These are phyloP conservation scores for Pegoplata infirma DNA, from an alignment of 2,888 invertebrate genomes.

Conservation along the genomic window DNA sequence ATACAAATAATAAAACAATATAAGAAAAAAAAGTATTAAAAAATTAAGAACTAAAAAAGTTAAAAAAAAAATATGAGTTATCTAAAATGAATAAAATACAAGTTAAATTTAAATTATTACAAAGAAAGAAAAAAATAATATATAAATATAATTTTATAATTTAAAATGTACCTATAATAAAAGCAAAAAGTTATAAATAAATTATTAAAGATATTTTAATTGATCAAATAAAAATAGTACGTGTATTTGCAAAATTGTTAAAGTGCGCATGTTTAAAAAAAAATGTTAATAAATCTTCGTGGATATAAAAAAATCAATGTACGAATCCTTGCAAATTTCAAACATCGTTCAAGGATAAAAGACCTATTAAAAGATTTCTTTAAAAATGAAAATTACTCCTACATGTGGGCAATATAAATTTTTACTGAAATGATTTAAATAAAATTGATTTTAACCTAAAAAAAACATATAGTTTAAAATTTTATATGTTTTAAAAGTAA, in stretches of 20 bases:
- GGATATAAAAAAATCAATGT: slow-evolving; percentile 54
- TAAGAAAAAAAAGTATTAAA: background rate
- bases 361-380: slow-evolving; percentile 27
- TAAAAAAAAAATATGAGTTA: background rate
- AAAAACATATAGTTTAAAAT: too few species aligned
- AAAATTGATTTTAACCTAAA: too few species aligned
- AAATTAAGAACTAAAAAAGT: background rate
- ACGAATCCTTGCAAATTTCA: slow-evolving; percentile 50
- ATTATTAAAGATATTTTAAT: slow-evolving; percentile 13
- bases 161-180: too few species aligned
- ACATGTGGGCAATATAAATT: too few species aligned
- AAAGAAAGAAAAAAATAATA: too few species aligned
- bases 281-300: slow-evolving; percentile 43
- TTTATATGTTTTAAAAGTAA: too few species aligned
- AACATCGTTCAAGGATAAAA: slow-evolving; percentile 60
- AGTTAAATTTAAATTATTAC: background rate
- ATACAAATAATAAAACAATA: background rate
- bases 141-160: too few species aligned
- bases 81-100: background rate
- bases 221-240: slow-evolving; percentile 10
- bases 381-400: background rate
- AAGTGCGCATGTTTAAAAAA: slow-evolving; percentile 32
- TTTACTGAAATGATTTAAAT: too few species aligned
- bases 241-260: slow-evolving; percentile 3
- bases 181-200: slow-evolving; percentile 4